Evolutionary conservation across 2,797 vertebrate genomes (phyloP), one percentile per base, ranked within the genome.

Genomic region (Siniperca scherzeri): DNA sequence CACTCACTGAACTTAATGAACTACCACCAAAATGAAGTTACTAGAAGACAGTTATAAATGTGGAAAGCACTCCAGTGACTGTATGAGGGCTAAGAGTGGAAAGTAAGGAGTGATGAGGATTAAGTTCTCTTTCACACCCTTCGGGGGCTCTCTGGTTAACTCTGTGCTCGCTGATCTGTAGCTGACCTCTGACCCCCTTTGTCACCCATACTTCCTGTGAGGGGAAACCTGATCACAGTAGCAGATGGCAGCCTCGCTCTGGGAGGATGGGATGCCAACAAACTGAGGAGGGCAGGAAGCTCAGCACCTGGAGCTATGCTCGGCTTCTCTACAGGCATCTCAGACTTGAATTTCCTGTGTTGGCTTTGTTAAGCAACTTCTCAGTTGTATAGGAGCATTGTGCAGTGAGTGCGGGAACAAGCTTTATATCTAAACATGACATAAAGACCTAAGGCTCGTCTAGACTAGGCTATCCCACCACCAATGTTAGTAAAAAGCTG

Each of bases 161-260:
- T 70, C 40, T 27, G 59, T 0, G 16, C 78, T 85, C 33, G 14
- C 60, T 88, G 88, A 89, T 90, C 81, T 81, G 69, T 21, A 60
- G 44, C 74, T 81, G 87, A 94, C 88, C 91, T 88, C 64, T 92
- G 86, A 88, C 84, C 84, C 46, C 53, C 46, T 42, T 75, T 84
- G 75, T 71, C 84, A 92, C 86, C 87, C 84, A 33, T 33, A 86
- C 78, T 91, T 94, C 92, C 92, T 93, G 83, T 33, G 79, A 83
- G 74, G 73, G 79, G 91, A 90, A 94, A 94, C 89, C 92, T 85
- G 92, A 95, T 90, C 88, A 78, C 59, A 85, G 82, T 1, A 81
- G 77, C 91, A 92, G 84, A 92, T 84, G 91, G 88, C 74, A 70
- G 61, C 57, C 74, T 70, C 21, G 22, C 78, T 69, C 27, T 77